Evolutionary conservation across 2,113 vertebrate species (phyloP).

Genomic region (Passer montanus): DNA sequence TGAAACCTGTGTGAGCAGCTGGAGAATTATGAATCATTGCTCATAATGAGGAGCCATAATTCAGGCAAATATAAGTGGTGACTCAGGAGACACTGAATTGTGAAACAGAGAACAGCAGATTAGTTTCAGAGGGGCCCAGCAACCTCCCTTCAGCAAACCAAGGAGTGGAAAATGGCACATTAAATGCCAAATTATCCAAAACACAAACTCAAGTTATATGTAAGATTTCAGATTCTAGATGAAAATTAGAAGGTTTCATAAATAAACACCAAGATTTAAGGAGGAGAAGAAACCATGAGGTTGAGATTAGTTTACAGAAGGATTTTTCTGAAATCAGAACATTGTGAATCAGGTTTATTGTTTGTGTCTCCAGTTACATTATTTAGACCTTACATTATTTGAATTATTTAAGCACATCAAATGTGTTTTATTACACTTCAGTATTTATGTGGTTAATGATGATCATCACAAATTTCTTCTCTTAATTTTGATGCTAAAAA

Average conservation of each 20-base stretch:
- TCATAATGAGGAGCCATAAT: background rate
- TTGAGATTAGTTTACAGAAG: background rate
- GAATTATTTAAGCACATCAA: background rate
- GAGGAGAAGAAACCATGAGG: background rate
- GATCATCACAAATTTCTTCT: background rate
- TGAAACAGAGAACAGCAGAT: conserved; percentile 7
- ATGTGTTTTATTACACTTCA: background rate
- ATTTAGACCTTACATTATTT: background rate
- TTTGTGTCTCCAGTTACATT: background rate
- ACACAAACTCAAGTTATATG: background rate
- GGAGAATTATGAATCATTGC: conserved; percentile 6
- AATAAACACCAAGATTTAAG: background rate
- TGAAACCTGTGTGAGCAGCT: conserved; percentile 5
- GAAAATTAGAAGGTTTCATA: background rate
- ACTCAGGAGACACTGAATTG: background rate
- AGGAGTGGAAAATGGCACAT: background rate
- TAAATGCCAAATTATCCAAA: background rate
- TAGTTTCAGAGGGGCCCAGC: conserved; percentile 26
- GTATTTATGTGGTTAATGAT: background rate
- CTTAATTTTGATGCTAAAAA: background rate
- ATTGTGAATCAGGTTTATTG: background rate
- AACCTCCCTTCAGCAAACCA: background rate
- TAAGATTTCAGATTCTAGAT: background rate
- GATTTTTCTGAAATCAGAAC: background rate
- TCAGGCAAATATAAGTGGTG: background rate